Conservation (phyloP, 2,797 vertebrate species). For the Leuciscus waleckii region DNA sequence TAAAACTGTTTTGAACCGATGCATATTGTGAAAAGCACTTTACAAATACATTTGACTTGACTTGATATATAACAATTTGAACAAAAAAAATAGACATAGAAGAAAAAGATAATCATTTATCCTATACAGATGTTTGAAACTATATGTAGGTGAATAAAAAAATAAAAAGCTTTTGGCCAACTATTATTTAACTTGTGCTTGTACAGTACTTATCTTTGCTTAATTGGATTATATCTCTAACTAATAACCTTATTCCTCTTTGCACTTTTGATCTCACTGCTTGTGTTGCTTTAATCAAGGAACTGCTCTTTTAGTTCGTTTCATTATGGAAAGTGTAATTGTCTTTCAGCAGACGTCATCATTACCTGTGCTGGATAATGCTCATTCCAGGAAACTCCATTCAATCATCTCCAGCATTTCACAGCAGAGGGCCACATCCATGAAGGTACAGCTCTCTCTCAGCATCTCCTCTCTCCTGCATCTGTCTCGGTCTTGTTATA, state of each 20-base stretch:
- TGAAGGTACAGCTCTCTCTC: conserved; percentile 84
- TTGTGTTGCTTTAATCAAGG: conserved; percentile 24
- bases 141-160: background rate
- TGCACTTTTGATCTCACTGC: background rate
- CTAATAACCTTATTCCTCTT: background rate
- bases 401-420: conserved; percentile 81
- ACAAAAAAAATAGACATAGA: background rate
- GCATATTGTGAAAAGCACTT: too few relatives aligned
- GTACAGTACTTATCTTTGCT: background rate
- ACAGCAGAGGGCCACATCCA: conserved; percentile 83
- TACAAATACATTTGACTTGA: too few relatives aligned
- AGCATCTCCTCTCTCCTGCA: background rate
- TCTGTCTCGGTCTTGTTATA: background rate
- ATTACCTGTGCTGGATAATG: conserved; percentile 88
- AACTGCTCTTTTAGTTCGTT: background rate
- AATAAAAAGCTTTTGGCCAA: background rate
- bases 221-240: background rate
- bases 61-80: too few relatives aligned
- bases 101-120: background rate
- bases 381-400: conserved; percentile 84
- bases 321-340: conserved; percentile 1
- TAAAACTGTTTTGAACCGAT: too few relatives aligned
- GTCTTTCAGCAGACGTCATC: conserved; percentile 73
- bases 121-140: background rate
- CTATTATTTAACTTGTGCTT: background rate